phyloP scores from a whole-genome alignment of 2,113 vertebrate species.

The Scartelaos histophorus region DNA sequence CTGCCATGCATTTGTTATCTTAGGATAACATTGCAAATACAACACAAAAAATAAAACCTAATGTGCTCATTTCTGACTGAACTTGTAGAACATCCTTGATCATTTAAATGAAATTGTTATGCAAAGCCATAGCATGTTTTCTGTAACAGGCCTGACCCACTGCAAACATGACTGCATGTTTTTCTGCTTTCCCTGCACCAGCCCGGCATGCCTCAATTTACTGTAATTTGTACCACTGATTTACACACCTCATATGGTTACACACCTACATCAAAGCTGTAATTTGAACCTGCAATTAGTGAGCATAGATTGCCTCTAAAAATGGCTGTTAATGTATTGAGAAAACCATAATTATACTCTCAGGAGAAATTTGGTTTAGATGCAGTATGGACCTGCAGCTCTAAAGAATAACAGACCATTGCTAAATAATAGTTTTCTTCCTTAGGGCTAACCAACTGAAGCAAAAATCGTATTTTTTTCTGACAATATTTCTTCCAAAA shows the following conservation, averaged over 20 bases:
- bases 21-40: too few species aligned
- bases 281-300: not conserved
- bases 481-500: not conserved
- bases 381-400: too few species aligned
- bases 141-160: not conserved
- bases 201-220: constrained; percentile 32
- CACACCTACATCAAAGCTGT: not conserved
- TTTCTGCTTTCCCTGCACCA: constrained; percentile 17
- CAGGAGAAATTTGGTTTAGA: too few species aligned
- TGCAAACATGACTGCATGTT: not conserved
- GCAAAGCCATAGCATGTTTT: not conserved
- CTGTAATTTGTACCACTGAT: constrained; percentile 6
- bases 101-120: too few species aligned
- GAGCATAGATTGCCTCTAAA: too few species aligned
- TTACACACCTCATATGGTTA: not conserved
- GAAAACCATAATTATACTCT: not conserved
- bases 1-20: too few species aligned
- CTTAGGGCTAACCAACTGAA: not conserved
- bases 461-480: not conserved
- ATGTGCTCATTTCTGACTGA: not conserved
- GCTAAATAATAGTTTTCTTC: not conserved
- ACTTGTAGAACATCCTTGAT: not conserved
- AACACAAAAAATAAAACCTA: not conserved
- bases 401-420: not conserved
- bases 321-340: not conserved